Conservation (phyloP, 1,140 invertebrate genomes). For the Heliconius melpomene region DNA sequence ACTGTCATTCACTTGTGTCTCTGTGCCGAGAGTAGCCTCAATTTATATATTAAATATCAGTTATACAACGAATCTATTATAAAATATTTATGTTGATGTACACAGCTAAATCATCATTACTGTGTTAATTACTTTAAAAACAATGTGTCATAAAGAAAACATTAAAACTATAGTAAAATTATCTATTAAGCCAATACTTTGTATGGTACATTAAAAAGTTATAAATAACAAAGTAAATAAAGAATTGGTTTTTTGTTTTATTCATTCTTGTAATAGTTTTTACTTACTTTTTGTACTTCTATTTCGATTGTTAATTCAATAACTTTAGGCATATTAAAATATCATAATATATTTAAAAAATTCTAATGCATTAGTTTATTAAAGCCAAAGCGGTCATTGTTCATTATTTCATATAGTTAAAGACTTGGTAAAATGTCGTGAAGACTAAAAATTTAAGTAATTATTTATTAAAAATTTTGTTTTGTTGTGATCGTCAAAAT, state of each 20-base stretch:
- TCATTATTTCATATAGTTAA: not conserved
- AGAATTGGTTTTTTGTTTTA: slow-evolving; percentile 24
- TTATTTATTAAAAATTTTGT: slow-evolving; percentile 7
- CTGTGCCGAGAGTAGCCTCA: no score
- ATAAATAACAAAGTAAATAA: not conserved
- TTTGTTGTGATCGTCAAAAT: not conserved
- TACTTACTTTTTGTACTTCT: slow-evolving; percentile 62
- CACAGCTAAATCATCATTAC: not conserved
- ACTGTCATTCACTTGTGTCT: no score
- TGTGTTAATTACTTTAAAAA: not conserved
- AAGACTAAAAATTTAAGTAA: not conserved
- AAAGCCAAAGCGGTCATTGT: not conserved
- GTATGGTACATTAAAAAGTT: not conserved
- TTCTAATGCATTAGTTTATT: not conserved
- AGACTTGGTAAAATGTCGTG: not conserved
- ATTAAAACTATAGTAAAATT: not conserved
- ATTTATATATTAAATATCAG: not conserved
- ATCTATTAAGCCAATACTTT: not conserved
- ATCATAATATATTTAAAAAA: slow-evolving; percentile 27
- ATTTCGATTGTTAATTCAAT: slow-evolving; percentile 73
- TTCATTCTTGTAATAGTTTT: not conserved
- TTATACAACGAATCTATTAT: not conserved
- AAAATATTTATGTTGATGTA: not conserved
- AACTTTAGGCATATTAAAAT: slow-evolving; percentile 66
- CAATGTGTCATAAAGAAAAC: not conserved